Conservation (phyloP, 2,888 invertebrate genomes). For the Agrochola macilenta region DNA sequence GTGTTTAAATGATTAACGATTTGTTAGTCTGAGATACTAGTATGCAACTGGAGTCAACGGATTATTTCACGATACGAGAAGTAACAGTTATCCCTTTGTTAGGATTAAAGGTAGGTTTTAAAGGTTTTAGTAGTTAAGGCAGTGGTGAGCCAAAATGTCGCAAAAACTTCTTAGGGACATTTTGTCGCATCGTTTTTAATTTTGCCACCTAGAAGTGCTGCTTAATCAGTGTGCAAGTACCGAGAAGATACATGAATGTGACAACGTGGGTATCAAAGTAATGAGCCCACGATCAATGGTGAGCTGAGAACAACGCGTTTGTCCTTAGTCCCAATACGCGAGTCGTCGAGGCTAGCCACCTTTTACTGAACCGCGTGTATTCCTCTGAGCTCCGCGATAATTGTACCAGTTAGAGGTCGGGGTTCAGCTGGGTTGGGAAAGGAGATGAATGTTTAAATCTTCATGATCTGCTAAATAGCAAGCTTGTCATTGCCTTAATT, state of each 20-base stretch:
- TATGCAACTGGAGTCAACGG: not conserved
- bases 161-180: not conserved
- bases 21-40: not conserved
- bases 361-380: conserved; percentile 75
- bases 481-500: conserved; percentile 1
- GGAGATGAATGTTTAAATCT: conserved; percentile 16
- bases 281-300: conserved; percentile 45
- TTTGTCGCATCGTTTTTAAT: not conserved
- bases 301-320: conserved; percentile 50
- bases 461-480: not conserved
- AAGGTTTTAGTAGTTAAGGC: no score
- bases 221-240: not conserved
- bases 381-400: conserved; percentile 44
- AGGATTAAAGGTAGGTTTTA: no score
- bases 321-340: conserved; percentile 83
- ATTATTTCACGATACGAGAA: no score
- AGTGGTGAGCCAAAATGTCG: no score
- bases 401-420: conserved; percentile 58
- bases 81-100: no score
- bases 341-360: conserved; percentile 81
- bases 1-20: not conserved
- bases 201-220: not conserved
- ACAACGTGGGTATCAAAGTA: conserved; percentile 60
- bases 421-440: conserved; percentile 42
- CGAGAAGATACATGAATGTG: conserved; percentile 42